phyloP scores from a whole-genome alignment of 2,888 invertebrate species.

The Eristalis tenax region DNA sequence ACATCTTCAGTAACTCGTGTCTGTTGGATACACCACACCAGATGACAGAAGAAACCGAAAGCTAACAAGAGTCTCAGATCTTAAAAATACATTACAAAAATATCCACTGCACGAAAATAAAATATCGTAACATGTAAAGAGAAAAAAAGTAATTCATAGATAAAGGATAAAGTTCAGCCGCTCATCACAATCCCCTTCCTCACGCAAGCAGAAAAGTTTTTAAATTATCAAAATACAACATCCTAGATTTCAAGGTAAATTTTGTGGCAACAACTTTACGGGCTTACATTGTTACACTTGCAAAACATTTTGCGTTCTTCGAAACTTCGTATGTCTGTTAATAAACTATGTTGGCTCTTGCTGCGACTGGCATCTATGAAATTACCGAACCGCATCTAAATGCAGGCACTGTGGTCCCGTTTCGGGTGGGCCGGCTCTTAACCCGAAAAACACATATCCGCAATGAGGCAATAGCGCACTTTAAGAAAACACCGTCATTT shows the following conservation, averaged over 20 bases:
- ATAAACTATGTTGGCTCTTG: background rate
- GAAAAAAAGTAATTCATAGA: constrained; percentile 10
- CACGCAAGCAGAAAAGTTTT: constrained; percentile 20
- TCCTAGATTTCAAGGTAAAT: constrained; percentile 22
- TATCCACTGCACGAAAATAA: background rate
- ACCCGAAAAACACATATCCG: background rate
- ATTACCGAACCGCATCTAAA: background rate
- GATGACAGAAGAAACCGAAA: background rate
- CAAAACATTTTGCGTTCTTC: background rate
- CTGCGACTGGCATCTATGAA: constrained; percentile 4
- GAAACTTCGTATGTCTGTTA: background rate
- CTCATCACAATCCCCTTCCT: background rate
- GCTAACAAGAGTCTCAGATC: background rate
- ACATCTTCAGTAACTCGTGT: no score
- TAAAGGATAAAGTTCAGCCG: constrained; percentile 6
- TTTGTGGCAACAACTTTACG: constrained; percentile 12
- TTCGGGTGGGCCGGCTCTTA: background rate
- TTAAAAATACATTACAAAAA: background rate
- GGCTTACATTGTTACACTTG: constrained; percentile 15
- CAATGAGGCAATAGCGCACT: background rate
- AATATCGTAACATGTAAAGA: background rate
- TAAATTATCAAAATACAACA: constrained; percentile 32
- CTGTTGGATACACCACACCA: background rate
- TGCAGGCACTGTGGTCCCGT: background rate
- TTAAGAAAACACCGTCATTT: background rate